A percentile compares a stretch with the other conserved stretches of the same genome.
These are phyloP conservation scores for Neuroterus valhalla DNA, from an alignment of 1,140 invertebrate species.

Conservation along the genomic window DNA sequence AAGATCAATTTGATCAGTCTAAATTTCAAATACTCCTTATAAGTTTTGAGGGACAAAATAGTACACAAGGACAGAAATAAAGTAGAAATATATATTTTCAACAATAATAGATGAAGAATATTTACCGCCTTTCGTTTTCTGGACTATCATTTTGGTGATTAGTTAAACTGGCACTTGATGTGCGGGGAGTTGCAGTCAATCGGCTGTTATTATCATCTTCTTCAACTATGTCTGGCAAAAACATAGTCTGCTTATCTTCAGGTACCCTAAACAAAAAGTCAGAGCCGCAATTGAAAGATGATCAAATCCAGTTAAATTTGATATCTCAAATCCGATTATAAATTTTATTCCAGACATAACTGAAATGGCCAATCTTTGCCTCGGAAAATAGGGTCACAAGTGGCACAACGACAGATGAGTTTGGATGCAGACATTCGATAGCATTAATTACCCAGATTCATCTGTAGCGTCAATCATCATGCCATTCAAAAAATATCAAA, in stretches of 20 bases:
- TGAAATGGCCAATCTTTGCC: too few species aligned
- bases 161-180: constrained; percentile 62
- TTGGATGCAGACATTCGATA: too few species aligned
- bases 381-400: too few species aligned
- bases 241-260: constrained; percentile 79
- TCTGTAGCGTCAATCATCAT: too few species aligned
- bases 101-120: background rate
- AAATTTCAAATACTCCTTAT: too few species aligned
- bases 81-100: constrained; percentile 21
- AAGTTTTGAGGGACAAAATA: too few species aligned
- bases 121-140: constrained; percentile 64
- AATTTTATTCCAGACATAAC: too few species aligned
- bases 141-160: constrained; percentile 60
- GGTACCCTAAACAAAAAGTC: constrained; percentile 75
- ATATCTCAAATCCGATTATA: background rate
- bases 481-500: background rate
- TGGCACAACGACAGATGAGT: too few species aligned
- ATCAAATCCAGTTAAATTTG: background rate
- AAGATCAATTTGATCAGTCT: too few species aligned
- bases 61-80: background rate
- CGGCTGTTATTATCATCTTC: constrained; percentile 74
- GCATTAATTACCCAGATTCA: too few species aligned
- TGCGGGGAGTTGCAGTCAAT: constrained; percentile 55
- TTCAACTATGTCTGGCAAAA: constrained; percentile 78
- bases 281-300: constrained; percentile 30